Evolutionary conservation across 92 coral and sea anemone genomes (phyloP), one percentile per base, ranked within the genome.

Genomic region (Phenganax marumi): DNA sequence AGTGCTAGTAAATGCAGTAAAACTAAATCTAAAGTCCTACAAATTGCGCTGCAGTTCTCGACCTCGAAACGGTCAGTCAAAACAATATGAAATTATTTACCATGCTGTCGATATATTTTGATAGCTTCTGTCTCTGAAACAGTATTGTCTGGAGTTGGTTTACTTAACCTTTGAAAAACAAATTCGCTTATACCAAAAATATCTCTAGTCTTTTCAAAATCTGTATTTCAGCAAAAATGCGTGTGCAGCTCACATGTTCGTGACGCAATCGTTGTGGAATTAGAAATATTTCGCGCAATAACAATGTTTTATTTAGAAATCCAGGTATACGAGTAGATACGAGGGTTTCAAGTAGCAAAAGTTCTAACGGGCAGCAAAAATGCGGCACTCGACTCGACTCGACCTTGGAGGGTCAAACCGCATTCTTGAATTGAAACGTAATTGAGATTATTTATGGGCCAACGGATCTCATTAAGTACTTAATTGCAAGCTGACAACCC

Each of bases 391-490:
- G 17, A 5, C 43, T 51, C 73, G 57, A 78, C 50, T 78, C 83
- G 68, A 25, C 83, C 60, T 65, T 58, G 71, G 71, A 78, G 63
- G 83, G 83, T 78, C 83, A 78, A 60, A 78, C 43, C 5, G 43
- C 83, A 78, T 78, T 78, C 83, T 50, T 78, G 47, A 78, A 61
- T 18, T 43, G 54, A 14, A 78, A 78, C 83, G 83, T 78, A 78
- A 78, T 78, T 78, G 83, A 18, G 52, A 78, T 58, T 78, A 78
- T 78, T 62, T 63, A 48, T 61, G 73, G 64, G 73, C 83, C 83
- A 78, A 78, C 83, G 83, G 83, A 78, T 78, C 83, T 78, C 83
- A 78, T 78, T 78, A 78, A 61, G 83, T 78, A 48, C 81, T 77
- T 77, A 77, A 77, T 77, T 77, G 83, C 83, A 60, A 78, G 71